A percentile compares a stretch with the other conserved stretches of the same genome.
Conservation (phyloP, 2,797 vertebrate genomes). For the Spheniscus humboldti region DNA sequence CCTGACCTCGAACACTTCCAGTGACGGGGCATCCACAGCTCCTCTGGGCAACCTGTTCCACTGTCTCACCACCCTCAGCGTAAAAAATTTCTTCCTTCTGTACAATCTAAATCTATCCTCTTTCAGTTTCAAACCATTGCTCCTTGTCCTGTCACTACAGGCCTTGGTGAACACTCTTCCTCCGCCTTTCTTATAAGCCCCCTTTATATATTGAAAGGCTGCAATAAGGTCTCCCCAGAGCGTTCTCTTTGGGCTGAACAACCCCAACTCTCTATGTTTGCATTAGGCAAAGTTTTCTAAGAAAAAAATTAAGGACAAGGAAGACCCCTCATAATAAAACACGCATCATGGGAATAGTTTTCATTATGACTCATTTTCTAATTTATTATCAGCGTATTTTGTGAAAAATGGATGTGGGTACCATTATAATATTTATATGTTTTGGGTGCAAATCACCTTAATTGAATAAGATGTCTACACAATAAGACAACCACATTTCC, state of each 20-base stretch:
- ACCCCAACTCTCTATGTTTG: neutral
- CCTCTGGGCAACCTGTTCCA: neutral
- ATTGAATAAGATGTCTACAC: rapidly evolving
- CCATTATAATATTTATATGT: rapidly evolving
- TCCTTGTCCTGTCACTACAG: neutral
- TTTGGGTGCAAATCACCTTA: neutral
- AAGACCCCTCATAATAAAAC: neutral
- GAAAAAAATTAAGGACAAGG: neutral
- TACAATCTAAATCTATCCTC: neutral
- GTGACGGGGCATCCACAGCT: neutral
- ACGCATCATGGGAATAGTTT: neutral
- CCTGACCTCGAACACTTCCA: neutral
- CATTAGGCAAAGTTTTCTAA: neutral
- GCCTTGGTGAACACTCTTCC: neutral
- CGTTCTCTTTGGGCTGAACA: neutral
- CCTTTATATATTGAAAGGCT: neutral
- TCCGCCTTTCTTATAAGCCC: neutral
- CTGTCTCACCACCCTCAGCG: rapidly evolving
- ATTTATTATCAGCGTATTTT: neutral
- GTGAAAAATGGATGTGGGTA: too few relatives aligned
- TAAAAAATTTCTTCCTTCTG: too few relatives aligned
- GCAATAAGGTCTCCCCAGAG: neutral
- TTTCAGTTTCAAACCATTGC: neutral
- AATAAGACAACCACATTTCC: neutral
- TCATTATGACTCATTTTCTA: neutral